Evolutionary conservation across 2,113 vertebrate genomes (phyloP).

Genomic region (Pangasianodon gigas): DNA sequence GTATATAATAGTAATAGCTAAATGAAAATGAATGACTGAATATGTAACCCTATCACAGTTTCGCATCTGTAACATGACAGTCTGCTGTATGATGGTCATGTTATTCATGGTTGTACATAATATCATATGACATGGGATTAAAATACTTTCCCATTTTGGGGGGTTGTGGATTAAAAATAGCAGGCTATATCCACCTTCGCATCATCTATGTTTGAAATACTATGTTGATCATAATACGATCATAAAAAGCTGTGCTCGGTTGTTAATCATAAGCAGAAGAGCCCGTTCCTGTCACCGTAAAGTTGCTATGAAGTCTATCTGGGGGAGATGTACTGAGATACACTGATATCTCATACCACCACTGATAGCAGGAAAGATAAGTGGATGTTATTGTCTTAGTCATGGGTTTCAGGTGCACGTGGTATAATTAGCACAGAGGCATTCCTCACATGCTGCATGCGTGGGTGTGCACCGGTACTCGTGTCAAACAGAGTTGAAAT

Average conservation of each 20-base stretch:
- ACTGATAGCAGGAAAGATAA: constrained; percentile 61
- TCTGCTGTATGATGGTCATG: background rate
- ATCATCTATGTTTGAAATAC: background rate
- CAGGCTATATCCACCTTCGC: background rate
- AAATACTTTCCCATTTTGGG: background rate
- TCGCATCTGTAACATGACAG: background rate
- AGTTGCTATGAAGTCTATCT: constrained; percentile 62
- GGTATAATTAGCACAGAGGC: constrained; percentile 58
- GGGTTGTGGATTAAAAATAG: background rate
- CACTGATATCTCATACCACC: constrained; percentile 41
- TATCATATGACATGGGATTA: background rate
- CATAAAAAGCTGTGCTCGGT: background rate
- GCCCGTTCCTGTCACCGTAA: constrained; percentile 62
- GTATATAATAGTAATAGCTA: background rate
- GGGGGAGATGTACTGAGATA: constrained; percentile 62
- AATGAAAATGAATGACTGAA: background rate
- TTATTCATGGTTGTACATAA: background rate
- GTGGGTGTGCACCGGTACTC: background rate
- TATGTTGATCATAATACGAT: background rate
- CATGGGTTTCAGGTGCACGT: constrained; percentile 52
- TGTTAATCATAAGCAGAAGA: constrained; percentile 60
- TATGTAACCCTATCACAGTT: background rate
- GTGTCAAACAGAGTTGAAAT: constrained; percentile 23
- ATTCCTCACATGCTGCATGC: constrained; percentile 12
- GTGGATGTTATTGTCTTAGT: constrained; percentile 61